Evolutionary conservation across 2,888 invertebrate species (phyloP).

Genomic region (Lasioglossum leucozonium): DNA sequence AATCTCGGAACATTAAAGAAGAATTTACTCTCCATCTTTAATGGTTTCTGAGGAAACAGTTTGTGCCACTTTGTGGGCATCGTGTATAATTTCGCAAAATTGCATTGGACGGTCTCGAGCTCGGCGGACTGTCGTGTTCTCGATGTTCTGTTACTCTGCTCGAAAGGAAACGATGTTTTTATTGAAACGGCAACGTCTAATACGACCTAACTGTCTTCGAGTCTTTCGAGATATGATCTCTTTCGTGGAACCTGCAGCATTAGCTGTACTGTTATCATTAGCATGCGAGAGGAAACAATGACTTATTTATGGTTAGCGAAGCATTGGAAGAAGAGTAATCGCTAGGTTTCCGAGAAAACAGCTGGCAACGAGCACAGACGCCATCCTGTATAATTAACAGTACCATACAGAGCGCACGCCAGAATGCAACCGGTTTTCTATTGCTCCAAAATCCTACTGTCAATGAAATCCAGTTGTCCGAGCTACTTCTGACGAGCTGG

Average conservation of each 20-base stretch:
- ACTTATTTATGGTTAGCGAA: background rate
- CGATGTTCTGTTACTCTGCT: background rate
- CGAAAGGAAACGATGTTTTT: background rate
- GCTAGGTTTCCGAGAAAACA: background rate
- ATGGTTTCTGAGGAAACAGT: background rate
- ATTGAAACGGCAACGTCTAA: background rate
- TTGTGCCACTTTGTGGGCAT: constrained; percentile 3
- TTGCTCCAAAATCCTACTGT: background rate
- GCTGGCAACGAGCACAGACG: background rate
- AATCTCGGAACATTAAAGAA: background rate
- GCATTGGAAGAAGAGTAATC: background rate
- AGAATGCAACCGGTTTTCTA: background rate
- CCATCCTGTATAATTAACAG: background rate
- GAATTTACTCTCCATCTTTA: background rate
- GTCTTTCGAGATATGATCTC: background rate
- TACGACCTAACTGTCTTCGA: background rate
- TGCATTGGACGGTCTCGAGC: background rate
- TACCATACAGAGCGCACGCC: background rate
- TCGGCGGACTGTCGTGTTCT: background rate
- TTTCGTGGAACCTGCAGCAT: background rate
- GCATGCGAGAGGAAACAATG: background rate
- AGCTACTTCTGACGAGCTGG: background rate
- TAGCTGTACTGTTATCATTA: background rate
- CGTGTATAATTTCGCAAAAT: background rate
- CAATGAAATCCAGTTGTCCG: background rate